These are phyloP conservation scores for Varecia variegata DNA, from an alignment of 2,797 vertebrate species.

Conservation along the genomic window DNA sequence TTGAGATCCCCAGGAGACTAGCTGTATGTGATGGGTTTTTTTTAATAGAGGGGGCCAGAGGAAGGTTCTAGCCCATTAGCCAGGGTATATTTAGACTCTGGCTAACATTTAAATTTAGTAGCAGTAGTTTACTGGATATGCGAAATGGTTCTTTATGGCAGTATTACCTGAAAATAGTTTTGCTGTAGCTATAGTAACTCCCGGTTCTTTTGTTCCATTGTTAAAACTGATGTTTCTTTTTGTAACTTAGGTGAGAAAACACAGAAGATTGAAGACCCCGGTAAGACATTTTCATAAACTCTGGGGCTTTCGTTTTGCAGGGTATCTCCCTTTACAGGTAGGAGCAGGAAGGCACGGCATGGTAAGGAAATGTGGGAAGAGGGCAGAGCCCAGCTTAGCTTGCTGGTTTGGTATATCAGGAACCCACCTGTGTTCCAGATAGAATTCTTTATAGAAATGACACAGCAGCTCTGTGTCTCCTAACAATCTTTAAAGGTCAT, in stretches of 20 bases:
- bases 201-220: background rate
- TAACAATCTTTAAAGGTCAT: background rate
- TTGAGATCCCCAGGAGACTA: background rate
- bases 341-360: background rate
- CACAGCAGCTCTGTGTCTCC: background rate
- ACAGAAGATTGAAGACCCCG: constrained; percentile 67
- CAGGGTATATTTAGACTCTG: background rate
- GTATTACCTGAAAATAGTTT: constrained; percentile 7
- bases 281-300: constrained; percentile 64
- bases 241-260: constrained; percentile 58
- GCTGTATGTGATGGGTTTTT: background rate
- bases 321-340: background rate
- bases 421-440: background rate
- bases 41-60: background rate
- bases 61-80: background rate
- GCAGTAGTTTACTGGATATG: background rate
- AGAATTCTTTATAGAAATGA: background rate
- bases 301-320: background rate
- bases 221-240: constrained; percentile 57
- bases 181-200: background rate
- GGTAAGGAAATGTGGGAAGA: background rate
- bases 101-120: background rate
- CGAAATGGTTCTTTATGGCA: background rate
- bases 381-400: background rate
- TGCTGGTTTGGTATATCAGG: background rate